Conservation (phyloP, 2,888 invertebrate species). For the Oligia fasciuncula region DNA sequence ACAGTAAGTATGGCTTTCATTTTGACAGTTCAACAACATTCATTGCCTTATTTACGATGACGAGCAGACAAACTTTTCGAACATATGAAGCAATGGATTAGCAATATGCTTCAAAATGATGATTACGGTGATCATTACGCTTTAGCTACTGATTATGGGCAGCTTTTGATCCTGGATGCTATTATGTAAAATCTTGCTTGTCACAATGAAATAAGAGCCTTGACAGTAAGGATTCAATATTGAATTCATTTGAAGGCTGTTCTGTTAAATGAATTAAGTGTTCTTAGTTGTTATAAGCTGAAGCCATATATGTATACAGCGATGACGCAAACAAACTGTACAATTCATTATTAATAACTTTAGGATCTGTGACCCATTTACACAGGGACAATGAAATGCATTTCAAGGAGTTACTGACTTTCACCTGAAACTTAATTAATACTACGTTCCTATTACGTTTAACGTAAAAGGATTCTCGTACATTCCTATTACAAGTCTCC, state of each 20-base stretch:
- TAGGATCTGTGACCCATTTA: constrained; percentile 43
- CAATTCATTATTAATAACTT: constrained; percentile 38
- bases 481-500: constrained; percentile 10
- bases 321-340: constrained; percentile 36
- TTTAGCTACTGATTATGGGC: neutral
- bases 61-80: neutral
- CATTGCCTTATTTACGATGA: neutral
- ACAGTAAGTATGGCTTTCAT: neutral
- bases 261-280: neutral
- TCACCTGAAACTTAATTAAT: constrained; percentile 27
- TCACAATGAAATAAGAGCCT: neutral
- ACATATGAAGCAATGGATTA: neutral
- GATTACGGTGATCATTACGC: neutral
- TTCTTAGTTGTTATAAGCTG: neutral
- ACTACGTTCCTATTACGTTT: neutral
- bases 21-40: neutral
- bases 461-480: constrained; percentile 5
- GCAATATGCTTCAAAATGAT: neutral
- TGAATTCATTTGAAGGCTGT: neutral
- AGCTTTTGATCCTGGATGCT: neutral
- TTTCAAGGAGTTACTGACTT: constrained; percentile 31
- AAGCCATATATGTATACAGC: neutral
- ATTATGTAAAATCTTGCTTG: no score
- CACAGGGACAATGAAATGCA: constrained; percentile 41
- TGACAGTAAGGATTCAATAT: neutral